Conservation (phyloP, 2,888 invertebrate genomes). For the Omphaloscelis lunosa region DNA sequence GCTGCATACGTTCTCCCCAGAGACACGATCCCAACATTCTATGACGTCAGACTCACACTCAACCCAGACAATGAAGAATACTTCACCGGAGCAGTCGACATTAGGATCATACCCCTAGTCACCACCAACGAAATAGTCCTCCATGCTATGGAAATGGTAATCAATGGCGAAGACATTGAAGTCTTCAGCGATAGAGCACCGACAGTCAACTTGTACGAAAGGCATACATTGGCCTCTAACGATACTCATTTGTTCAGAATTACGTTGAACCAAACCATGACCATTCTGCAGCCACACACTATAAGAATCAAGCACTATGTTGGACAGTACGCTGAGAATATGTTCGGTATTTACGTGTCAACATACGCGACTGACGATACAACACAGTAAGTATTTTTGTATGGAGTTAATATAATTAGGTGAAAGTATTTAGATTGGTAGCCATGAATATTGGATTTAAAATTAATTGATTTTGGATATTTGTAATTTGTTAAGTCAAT, state of each 20-base stretch:
- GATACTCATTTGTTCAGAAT: constrained; percentile 89
- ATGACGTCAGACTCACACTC: constrained; percentile 87
- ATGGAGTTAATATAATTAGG: constrained; percentile 19
- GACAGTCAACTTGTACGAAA: constrained; percentile 66
- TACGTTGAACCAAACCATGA: constrained; percentile 76
- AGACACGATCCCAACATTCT: constrained; percentile 88
- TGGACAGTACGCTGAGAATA: constrained; percentile 90
- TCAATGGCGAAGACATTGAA: constrained; percentile 68
- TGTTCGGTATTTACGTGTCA: constrained; percentile 92
- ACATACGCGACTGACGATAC: constrained; percentile 81
- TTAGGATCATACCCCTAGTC: constrained; percentile 77
- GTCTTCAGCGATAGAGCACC: constrained; percentile 68
- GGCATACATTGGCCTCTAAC: constrained; percentile 69
- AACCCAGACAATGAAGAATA: constrained; percentile 81
- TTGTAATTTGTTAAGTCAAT: not conserved
- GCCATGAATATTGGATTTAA: not conserved
- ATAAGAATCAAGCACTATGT: constrained; percentile 89
- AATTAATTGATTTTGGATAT: not conserved
- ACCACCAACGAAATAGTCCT: constrained; percentile 80
- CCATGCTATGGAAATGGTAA: constrained; percentile 86
- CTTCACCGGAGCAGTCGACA: constrained; percentile 86
- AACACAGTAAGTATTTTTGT: constrained; percentile 77
- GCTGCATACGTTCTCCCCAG: constrained; percentile 89
- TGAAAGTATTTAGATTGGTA: constrained; percentile 18
- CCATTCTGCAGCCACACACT: constrained; percentile 80